Conservation (phyloP, 2,888 invertebrate species). For the Schizaphis graminum region DNA sequence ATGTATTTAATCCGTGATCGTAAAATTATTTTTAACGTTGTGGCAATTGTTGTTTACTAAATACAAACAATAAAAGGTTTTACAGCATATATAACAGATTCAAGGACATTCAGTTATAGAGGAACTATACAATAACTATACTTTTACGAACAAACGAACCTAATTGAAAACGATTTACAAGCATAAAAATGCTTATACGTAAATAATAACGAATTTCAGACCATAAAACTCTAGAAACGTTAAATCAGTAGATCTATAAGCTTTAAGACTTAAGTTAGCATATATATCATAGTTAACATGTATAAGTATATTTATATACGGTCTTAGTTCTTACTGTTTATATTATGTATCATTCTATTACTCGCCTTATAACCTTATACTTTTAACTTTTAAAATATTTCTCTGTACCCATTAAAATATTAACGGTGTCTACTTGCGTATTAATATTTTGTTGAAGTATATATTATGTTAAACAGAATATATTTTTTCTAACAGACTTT, state of each 20-base stretch:
- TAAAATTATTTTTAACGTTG: constrained; percentile 1
- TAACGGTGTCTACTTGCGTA: not conserved
- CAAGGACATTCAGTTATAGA: not conserved
- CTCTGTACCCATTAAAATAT: not conserved
- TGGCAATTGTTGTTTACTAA: constrained; percentile 20
- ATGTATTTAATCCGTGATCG: constrained; percentile 10
- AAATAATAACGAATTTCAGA: not conserved
- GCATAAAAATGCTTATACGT: not conserved
- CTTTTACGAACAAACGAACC: not conserved
- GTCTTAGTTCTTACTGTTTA: not conserved
- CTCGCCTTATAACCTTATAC: not conserved
- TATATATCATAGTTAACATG: no score
- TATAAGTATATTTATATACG: not conserved
- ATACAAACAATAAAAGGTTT: constrained; percentile 8
- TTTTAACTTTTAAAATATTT: not conserved
- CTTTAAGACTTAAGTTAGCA: no score
- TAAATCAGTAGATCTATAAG: not conserved
- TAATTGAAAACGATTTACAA: not conserved
- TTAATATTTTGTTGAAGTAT: not conserved
- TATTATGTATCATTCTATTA: not conserved
- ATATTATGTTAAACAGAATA: not conserved
- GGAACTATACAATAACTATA: not conserved
- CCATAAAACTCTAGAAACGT: not conserved
- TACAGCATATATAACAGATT: not conserved
- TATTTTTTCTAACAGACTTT: not conserved